phyloP scores from a whole-genome alignment of 2,888 invertebrate genomes.

The Lochmaea crataegi region DNA sequence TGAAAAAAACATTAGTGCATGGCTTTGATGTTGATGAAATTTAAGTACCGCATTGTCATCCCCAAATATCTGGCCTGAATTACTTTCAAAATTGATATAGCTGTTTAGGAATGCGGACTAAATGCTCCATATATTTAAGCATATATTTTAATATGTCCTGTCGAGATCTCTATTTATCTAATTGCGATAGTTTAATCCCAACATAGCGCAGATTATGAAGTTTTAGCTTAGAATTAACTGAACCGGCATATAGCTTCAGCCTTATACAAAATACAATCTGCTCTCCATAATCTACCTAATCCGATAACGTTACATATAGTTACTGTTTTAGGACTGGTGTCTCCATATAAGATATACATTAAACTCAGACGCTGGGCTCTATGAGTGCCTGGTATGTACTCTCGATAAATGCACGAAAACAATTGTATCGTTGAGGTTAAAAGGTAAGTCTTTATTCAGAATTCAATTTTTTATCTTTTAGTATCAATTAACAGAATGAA shows the following conservation, averaged over 20 bases:
- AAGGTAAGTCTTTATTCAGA: conserved; percentile 67
- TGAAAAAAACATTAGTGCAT: too few relatives aligned
- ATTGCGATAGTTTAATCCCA: conserved; percentile 24
- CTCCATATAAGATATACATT: conserved; percentile 74
- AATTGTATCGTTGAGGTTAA: conserved; percentile 73
- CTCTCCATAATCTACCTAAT: conserved; percentile 30
- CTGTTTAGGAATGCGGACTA: too few relatives aligned
- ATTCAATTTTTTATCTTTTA: neutral
- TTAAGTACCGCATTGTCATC: too few relatives aligned
- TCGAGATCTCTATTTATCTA: conserved; percentile 24
- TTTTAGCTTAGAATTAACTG: conserved; percentile 17
- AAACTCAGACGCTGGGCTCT: conserved; percentile 73
- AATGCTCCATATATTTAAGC: neutral
- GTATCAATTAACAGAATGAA: too few relatives aligned
- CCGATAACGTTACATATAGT: conserved; percentile 16
- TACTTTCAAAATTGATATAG: too few relatives aligned
- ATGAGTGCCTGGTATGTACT: conserved; percentile 76
- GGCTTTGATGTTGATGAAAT: too few relatives aligned
- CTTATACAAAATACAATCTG: conserved; percentile 18
- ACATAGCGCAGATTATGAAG: conserved; percentile 25
- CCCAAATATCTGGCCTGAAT: too few relatives aligned
- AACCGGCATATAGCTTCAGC: conserved; percentile 10
- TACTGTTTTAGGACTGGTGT: conserved; percentile 72
- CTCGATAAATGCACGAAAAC: conserved; percentile 66
- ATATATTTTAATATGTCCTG: neutral